Conservation (phyloP, 2,888 invertebrate species). For the Callimorpha dominula region DNA sequence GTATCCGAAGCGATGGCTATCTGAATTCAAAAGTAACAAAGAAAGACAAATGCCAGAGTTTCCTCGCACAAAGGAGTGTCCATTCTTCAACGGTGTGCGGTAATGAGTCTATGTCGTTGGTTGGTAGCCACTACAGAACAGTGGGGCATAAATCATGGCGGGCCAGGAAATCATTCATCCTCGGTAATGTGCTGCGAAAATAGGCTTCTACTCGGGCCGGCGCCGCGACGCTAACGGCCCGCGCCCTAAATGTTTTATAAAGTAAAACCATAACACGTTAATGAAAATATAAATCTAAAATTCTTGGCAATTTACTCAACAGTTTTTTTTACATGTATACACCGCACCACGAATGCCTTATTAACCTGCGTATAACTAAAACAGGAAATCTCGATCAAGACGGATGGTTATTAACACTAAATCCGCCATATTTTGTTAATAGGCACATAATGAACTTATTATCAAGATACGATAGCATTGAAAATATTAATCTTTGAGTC, state of each 20-base stretch:
- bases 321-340: constrained; percentile 40
- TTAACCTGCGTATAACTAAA: constrained; percentile 19
- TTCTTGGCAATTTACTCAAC: constrained; percentile 48
- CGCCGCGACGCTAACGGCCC: constrained; percentile 70
- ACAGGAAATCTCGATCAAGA: constrained; percentile 31
- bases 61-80: constrained; percentile 76
- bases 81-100: constrained; percentile 72
- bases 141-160: constrained; percentile 80
- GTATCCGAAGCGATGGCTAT: constrained; percentile 61
- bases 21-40: constrained; percentile 68
- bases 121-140: constrained; percentile 57
- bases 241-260: constrained; percentile 73
- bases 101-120: constrained; percentile 76
- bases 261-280: constrained; percentile 71
- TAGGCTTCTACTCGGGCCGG: constrained; percentile 79
- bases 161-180: constrained; percentile 86
- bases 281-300: constrained; percentile 68
- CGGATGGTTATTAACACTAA: constrained; percentile 10
- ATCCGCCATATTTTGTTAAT: constrained; percentile 6
- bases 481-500: background rate
- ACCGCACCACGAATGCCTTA: constrained; percentile 32
- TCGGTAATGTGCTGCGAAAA: constrained; percentile 86
- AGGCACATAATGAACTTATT: constrained; percentile 9
- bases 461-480: constrained; percentile 7
- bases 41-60: constrained; percentile 79